These are phyloP conservation scores for Trissoscelio sp. DNA, from an alignment of 2,888 invertebrate genomes.

Conservation along the genomic window DNA sequence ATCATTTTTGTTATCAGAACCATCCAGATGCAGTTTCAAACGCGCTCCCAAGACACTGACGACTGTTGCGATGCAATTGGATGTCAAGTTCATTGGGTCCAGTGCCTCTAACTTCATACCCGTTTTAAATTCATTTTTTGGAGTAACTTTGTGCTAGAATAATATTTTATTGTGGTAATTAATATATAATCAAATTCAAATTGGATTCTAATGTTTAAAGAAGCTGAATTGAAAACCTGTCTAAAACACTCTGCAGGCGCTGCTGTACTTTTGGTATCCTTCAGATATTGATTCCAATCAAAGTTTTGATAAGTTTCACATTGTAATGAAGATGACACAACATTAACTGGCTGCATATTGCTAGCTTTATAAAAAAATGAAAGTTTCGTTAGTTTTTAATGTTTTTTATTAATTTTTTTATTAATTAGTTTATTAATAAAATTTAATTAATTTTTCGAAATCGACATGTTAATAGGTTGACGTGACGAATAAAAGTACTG, in stretches of 20 bases:
- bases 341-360: constrained; percentile 76
- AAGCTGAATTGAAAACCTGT: constrained; percentile 88
- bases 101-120: constrained; percentile 98
- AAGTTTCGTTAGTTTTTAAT: too few species aligned
- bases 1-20: constrained; percentile 98
- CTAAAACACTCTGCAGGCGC: constrained; percentile 96
- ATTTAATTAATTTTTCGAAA: too few species aligned
- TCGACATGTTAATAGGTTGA: too few species aligned
- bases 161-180: too few species aligned
- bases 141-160: constrained; percentile 86
- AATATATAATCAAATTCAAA: too few species aligned
- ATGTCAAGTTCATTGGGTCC: constrained; percentile 97
- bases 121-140: constrained; percentile 95
- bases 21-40: constrained; percentile 94
- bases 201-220: too few species aligned
- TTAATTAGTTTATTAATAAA: too few species aligned
- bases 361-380: constrained; percentile 66
- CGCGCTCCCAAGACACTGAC: constrained; percentile 94
- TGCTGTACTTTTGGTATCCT: constrained; percentile 90
- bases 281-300: constrained; percentile 94
- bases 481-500: too few species aligned
- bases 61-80: constrained; percentile 98
- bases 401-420: too few species aligned
- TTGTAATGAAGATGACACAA: constrained; percentile 80
- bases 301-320: constrained; percentile 92